Conservation (phyloP, 2,797 vertebrate genomes). For the Schizopygopsis pylzovi region DNA sequence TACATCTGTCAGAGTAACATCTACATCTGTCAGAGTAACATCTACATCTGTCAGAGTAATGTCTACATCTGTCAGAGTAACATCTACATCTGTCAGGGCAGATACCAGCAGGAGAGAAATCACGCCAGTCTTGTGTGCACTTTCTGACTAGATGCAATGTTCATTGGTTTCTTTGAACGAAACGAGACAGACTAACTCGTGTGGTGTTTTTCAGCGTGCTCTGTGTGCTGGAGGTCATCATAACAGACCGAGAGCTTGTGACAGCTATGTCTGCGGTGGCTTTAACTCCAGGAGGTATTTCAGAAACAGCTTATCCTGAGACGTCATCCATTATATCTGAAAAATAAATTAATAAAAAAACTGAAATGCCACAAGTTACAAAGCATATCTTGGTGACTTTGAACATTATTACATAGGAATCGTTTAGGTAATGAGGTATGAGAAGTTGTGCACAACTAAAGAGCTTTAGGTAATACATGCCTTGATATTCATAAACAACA, state of each 20-base stretch:
- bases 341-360: too few relatives aligned
- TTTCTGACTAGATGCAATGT: not conserved
- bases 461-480: not conserved
- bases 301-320: not conserved
- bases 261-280: conserved; percentile 69
- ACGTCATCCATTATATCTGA: not conserved
- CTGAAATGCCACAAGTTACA: not conserved
- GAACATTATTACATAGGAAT: not conserved
- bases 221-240: conserved; percentile 71
- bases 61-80: too few relatives aligned
- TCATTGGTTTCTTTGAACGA: not conserved
- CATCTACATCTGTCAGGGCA: conserved; percentile 64
- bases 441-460: not conserved
- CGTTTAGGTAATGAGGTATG: not conserved
- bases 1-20: too few relatives aligned
- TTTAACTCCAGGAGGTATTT: conserved; percentile 70
- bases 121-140: conserved; percentile 62
- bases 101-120: conserved; percentile 60
- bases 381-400: not conserved
- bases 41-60: too few relatives aligned
- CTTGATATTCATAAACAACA: not conserved
- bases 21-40: too few relatives aligned
- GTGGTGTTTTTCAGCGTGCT: conserved; percentile 39
- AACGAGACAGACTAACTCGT: not conserved
- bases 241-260: conserved; percentile 73